phyloP scores from a whole-genome alignment of 2,113 vertebrate species.

The Alosa alosa region DNA sequence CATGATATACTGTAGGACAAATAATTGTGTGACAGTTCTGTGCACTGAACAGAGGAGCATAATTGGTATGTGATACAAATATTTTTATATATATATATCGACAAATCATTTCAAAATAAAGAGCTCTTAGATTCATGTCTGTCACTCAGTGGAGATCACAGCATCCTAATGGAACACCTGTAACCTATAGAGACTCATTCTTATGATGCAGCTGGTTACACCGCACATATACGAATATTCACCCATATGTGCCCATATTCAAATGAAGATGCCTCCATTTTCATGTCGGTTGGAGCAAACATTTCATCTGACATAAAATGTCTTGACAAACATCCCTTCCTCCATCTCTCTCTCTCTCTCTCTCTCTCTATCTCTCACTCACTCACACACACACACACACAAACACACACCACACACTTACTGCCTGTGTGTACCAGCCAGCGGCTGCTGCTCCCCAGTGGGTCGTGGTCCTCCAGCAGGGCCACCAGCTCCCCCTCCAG shows the following conservation, averaged over 20 bases:
- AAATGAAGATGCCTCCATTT: neutral
- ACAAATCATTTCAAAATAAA: neutral
- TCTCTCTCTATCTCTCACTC: neutral
- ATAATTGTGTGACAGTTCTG: neutral
- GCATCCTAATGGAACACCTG: neutral
- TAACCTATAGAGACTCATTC: neutral
- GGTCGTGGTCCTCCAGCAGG: constrained; percentile 84
- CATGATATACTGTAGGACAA: neutral
- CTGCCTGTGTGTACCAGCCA: constrained; percentile 95
- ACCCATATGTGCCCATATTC: neutral
- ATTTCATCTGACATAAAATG: neutral
- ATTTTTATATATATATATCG: too few relatives aligned
- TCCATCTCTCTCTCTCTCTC: neutral
- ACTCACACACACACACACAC: neutral
- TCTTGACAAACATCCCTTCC: neutral
- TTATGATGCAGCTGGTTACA: neutral
- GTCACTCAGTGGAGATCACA: neutral
- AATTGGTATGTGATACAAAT: too few relatives aligned
- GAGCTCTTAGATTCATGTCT: neutral
- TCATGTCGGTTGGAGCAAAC: neutral
- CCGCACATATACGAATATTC: neutral
- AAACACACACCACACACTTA: constrained; percentile 62
- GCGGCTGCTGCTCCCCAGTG: constrained; percentile 84
- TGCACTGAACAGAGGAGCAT: neutral
- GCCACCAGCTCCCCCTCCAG: constrained; percentile 92